These are phyloP conservation scores for Philotrypesis tridentata DNA, from an alignment of 1,140 invertebrate genomes.

Conservation along the genomic window DNA sequence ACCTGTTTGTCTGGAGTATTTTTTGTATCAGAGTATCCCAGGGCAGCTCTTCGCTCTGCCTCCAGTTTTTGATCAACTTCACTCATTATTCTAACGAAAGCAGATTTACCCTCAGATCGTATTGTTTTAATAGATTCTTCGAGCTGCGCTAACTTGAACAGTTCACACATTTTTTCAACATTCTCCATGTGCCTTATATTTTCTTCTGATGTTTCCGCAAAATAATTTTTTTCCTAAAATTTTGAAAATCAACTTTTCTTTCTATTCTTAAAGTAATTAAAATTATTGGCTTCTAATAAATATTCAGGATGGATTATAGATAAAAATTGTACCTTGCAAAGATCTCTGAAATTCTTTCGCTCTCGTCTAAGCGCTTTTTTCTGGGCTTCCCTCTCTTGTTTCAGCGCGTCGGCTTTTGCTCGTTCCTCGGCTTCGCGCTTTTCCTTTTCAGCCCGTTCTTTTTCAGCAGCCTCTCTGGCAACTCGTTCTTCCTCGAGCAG, in stretches of 20 bases:
- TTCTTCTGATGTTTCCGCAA: slow-evolving; percentile 82
- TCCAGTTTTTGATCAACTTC: slow-evolving; percentile 84
- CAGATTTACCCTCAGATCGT: slow-evolving; percentile 77
- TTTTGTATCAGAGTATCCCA: slow-evolving; percentile 63
- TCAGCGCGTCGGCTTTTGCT: slow-evolving; percentile 84
- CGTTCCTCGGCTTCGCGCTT: slow-evolving; percentile 87
- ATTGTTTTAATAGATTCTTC: slow-evolving; percentile 85
- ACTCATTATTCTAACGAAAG: slow-evolving; percentile 80
- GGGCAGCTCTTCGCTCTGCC: slow-evolving; percentile 79
- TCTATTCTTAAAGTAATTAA: background rate
- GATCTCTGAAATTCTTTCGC: slow-evolving; percentile 87
- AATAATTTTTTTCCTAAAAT: slow-evolving; percentile 83
- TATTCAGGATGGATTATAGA: background rate
- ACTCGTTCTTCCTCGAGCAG: slow-evolving; percentile 88
- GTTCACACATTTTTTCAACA: slow-evolving; percentile 92
- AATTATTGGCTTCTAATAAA: no score
- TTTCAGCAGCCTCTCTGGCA: slow-evolving; percentile 80
- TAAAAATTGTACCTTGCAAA: slow-evolving; percentile 81
- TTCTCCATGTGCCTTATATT: slow-evolving; percentile 89
- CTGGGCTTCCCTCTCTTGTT: slow-evolving; percentile 89
- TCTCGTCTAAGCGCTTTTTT: slow-evolving; percentile 91
- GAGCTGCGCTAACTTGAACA: slow-evolving; percentile 81
- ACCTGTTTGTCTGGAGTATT: slow-evolving; percentile 65
- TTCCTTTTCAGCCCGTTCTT: slow-evolving; percentile 83
- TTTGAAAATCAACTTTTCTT: background rate